Percentiles rank a stretch among this genome's conserved stretches.
These are phyloP conservation scores for Selene dorsalis DNA, from an alignment of 2,797 vertebrate species.

Conservation along the genomic window DNA sequence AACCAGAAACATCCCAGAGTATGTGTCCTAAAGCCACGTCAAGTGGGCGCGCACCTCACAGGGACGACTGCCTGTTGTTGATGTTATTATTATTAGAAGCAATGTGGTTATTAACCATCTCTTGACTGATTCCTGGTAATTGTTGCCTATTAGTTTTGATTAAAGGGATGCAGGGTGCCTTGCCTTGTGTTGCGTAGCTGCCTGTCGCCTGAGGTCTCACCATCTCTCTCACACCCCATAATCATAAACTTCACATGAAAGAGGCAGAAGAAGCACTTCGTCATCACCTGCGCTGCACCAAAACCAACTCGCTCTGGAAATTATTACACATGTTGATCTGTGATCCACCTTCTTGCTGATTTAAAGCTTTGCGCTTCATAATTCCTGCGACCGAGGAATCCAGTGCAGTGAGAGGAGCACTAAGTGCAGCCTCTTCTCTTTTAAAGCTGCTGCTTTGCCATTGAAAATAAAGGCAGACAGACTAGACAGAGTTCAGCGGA, in stretches of 20 bases:
- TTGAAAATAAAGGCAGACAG: not conserved
- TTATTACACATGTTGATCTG: slow-evolving; percentile 8
- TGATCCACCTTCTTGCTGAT: slow-evolving; percentile 1
- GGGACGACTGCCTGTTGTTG: slow-evolving; percentile 24
- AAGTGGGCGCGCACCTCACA: not conserved
- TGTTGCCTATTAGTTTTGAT: slow-evolving; percentile 80
- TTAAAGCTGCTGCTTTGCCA: slow-evolving; percentile 8
- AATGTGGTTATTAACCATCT: slow-evolving; percentile 71
- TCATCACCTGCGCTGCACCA: slow-evolving; percentile 67
- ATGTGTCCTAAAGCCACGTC: slow-evolving; percentile 22
- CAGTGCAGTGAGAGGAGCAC: not conserved
- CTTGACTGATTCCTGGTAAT: slow-evolving; percentile 80
- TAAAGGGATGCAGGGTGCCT: slow-evolving; percentile 72
- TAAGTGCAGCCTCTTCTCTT: not conserved
- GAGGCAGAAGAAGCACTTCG: slow-evolving; percentile 43
- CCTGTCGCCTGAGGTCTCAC: slow-evolving; percentile 67
- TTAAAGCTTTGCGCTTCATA: slow-evolving; percentile 14
- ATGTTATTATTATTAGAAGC: slow-evolving; percentile 59
- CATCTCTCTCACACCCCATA: slow-evolving; percentile 63
- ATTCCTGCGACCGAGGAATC: not conserved
- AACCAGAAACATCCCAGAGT: slow-evolving; percentile 55
- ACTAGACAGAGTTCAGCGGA: not conserved
- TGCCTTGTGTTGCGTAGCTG: slow-evolving; percentile 49
- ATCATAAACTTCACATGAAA: slow-evolving; percentile 76
- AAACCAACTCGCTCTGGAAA: slow-evolving; percentile 9